Base-by-base conservation (phyloP, 2,113 vertebrate genomes). In the Centropus unirufus region DNA sequence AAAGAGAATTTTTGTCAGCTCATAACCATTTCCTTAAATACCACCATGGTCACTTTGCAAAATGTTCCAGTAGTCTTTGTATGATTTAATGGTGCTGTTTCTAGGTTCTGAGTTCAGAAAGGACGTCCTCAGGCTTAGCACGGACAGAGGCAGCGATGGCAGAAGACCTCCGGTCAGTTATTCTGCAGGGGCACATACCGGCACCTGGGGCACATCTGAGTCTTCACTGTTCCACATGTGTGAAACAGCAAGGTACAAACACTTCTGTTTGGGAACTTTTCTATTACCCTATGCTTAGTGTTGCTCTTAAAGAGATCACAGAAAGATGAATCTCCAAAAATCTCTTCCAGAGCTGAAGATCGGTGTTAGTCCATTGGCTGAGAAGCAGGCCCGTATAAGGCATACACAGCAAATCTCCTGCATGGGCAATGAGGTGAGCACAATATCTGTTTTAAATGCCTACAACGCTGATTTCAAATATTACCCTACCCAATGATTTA, bases 321-420 rank as follows among this genome's bases (percentile, higher is more conserved):
- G 61, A 49, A 36, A 24, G n/a, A 22, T 2, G 4, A 6, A 30
- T 30, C 64, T n/a, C 47, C 2, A 32, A 29, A 77, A 63, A 18
- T 3, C 39, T 52, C 14, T 23, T 58, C n/a, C 29, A 19, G 19
- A 63, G 32, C 32, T 70, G 72, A 61, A 55, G 27, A 8, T 6
- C 55, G 39, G 17, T 44, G 67, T 58, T n/a, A 67, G 20, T 29
- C 34, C 40, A 2, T 18, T 2, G 32, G 27, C 44, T 49, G 49
- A 55, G 68, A 6, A 0, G 0, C 1, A 23, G 16, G 67, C 36
- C 1, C 5, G 5, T 14, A 4, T 0, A 21, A 44, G 55, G 4
- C 34, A 11, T 16, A 6, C 29, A 22, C 82, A 36, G 58, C 62
- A 67, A 78, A 20, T 11, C 23, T 54, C 27, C 5, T 49, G 39